Evolutionary conservation across 2,797 vertebrate genomes (phyloP).

Genomic region (Orientallactaga sibirica): DNA sequence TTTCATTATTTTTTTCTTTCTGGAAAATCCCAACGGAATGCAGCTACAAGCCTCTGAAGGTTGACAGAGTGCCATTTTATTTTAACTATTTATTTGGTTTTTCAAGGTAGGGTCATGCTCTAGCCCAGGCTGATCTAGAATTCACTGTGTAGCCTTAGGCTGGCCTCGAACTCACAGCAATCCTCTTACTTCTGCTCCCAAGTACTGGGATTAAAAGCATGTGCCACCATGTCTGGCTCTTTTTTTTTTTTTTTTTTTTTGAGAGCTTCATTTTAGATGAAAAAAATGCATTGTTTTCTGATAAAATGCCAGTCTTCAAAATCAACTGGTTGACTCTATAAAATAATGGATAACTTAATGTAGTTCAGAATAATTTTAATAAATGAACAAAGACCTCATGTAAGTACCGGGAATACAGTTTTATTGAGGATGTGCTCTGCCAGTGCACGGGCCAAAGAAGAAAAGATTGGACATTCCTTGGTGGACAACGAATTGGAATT

Average conservation of each 20-base stretch:
- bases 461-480: constrained; percentile 11
- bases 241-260: neutral
- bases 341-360: constrained; percentile 70
- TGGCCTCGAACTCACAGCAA: too few relatives aligned
- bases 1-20: neutral
- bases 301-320: constrained; percentile 58
- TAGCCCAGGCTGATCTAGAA: too few relatives aligned
- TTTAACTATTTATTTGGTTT: too few relatives aligned
- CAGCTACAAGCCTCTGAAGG: neutral
- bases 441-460: neutral
- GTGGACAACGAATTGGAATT: neutral
- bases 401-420: constrained; percentile 24
- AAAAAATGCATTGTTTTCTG: constrained; percentile 59
- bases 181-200: neutral
- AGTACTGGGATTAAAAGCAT: too few relatives aligned
- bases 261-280: constrained; percentile 53
- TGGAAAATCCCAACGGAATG: neutral
- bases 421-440: constrained; percentile 56
- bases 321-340: constrained; percentile 59
- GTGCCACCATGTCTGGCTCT: too few relatives aligned
- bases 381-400: constrained; percentile 60
- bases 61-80: neutral
- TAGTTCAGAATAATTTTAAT: constrained; percentile 62
- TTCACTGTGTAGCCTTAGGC: too few relatives aligned
- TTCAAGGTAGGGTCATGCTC: too few relatives aligned